Base-by-base conservation (phyloP, 2,888 invertebrate species). In the Nasonia oneida region DNA sequence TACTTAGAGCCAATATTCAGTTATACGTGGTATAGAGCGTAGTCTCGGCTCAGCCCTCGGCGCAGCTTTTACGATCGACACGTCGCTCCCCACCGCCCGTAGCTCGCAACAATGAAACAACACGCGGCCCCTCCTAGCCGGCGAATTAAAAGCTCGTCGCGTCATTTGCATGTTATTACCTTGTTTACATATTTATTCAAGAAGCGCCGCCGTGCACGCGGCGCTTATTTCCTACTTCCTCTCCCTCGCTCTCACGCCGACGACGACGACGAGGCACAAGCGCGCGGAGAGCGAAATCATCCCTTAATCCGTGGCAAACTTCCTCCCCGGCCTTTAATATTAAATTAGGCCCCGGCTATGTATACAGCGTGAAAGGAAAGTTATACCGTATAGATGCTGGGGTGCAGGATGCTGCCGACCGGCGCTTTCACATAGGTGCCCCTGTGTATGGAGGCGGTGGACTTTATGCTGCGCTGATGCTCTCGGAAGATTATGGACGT, bases 141-240 rank as follows among this genome's bases (percentile, higher is more conserved):
- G 4, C 79, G 80, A 87, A 87, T 87, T 87, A 88, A 90, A 90
- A 88, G 85, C 87, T 89, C 88, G 89, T 86, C 87, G 88, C 87
- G 89, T 89, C 90, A 92, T 92, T 92, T 92, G 91, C 92, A 92
- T 92, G 91, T 92, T 92, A 92, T 92, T 92, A 91, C 92, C 92
- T 92, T 91, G 92, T 92, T 92, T 91, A 90, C 90, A 91, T 91
- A 90, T 90, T 90, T 90, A 90, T 90, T 91, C 92, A 89, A 92
- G 85, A 42, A 82, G 67, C 74, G 50, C 42, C 12, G 29, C 29
- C 29, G 29, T 29, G 1, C 29, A 70, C 18, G 14, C 39, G n/a
- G 10, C 81, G 81, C 82, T 82, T 82, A 79, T 82, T 82, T 75
- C 82, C 78, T 29, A 29, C 29, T 29, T 1, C 29, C 29, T 29